Conservation (phyloP, 1,140 invertebrate species). For the Meteorus sp. region DNA sequence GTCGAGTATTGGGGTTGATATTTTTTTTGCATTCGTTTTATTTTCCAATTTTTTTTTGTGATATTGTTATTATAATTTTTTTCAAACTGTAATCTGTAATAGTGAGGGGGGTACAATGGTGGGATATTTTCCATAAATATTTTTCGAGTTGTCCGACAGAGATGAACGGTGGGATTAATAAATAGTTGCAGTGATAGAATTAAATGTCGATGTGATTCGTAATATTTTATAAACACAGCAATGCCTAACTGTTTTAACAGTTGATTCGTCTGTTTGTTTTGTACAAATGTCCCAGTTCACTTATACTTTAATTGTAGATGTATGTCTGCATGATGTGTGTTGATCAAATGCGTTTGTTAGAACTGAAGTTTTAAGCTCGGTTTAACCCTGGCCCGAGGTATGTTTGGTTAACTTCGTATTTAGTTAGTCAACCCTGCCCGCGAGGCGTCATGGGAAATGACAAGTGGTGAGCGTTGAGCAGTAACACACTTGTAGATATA, state of each 20-base stretch:
- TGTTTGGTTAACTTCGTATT: slow-evolving; percentile 56
- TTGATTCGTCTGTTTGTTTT: slow-evolving; percentile 15
- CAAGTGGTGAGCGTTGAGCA: slow-evolving; percentile 45
- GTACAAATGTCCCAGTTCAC: neutral
- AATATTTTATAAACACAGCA: neutral
- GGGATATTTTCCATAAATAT: neutral
- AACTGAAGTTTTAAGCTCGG: slow-evolving; percentile 45
- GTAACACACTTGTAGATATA: too few relatives aligned
- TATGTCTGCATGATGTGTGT: neutral
- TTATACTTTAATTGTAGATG: neutral
- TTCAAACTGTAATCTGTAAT: neutral
- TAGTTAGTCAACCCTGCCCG: slow-evolving; percentile 58
- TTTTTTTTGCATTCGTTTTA: neutral
- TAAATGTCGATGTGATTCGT: neutral
- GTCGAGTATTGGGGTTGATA: slow-evolving; percentile 44
- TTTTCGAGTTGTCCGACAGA: neutral
- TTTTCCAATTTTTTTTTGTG: too few relatives aligned
- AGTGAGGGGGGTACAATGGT: neutral
- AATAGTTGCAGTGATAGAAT: too few relatives aligned
- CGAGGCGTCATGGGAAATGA: slow-evolving; percentile 57
- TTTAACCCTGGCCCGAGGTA: slow-evolving; percentile 54
- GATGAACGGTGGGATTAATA: too few relatives aligned
- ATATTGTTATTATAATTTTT: too few relatives aligned
- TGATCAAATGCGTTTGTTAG: neutral
- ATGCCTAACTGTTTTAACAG: slow-evolving; percentile 5